Evolutionary conservation across 92 coral and sea anemone species (phyloP).

Genomic region (Parazoanthus atlanticus): DNA sequence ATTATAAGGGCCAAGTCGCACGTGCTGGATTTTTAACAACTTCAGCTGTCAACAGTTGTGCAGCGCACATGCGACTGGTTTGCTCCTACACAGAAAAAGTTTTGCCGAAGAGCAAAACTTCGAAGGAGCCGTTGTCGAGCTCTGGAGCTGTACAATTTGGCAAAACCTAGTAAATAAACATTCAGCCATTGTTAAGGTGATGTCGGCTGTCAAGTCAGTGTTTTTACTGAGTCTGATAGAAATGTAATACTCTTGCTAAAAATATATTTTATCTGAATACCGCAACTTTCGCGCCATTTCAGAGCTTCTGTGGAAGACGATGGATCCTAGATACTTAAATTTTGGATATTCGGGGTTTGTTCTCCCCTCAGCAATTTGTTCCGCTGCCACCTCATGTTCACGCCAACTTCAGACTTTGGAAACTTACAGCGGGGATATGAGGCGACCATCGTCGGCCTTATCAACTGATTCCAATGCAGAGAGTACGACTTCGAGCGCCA

Average conservation of each 20-base stretch:
- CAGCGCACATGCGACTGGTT: slow-evolving; percentile 7
- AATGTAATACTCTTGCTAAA: slow-evolving; percentile 1
- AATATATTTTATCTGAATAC: neutral
- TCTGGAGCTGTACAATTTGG: neutral
- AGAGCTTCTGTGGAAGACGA: neutral
- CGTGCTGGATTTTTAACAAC: slow-evolving; percentile 9
- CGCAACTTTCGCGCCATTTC: slow-evolving; percentile 19
- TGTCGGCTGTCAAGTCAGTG: slow-evolving; percentile 10
- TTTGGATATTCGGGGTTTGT: neutral
- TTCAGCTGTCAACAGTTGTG: slow-evolving; percentile 21
- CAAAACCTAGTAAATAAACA: slow-evolving; percentile 1
- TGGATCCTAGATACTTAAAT: neutral
- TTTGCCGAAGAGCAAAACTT: slow-evolving; percentile 19
- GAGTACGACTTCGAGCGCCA: neutral
- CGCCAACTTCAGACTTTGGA: too few species aligned
- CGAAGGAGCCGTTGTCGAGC: slow-evolving; percentile 2
- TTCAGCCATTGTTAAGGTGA: neutral
- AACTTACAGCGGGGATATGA: neutral
- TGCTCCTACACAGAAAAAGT: slow-evolving; percentile 15
- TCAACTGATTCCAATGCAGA: neutral
- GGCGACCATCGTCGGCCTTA: neutral
- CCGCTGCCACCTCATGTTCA: neutral
- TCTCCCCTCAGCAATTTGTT: neutral
- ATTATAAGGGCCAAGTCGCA: too few species aligned
- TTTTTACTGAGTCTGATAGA: neutral